Evolutionary conservation across 1,140 invertebrate species (phyloP).

Genomic region (Potamilus streckersoni): DNA sequence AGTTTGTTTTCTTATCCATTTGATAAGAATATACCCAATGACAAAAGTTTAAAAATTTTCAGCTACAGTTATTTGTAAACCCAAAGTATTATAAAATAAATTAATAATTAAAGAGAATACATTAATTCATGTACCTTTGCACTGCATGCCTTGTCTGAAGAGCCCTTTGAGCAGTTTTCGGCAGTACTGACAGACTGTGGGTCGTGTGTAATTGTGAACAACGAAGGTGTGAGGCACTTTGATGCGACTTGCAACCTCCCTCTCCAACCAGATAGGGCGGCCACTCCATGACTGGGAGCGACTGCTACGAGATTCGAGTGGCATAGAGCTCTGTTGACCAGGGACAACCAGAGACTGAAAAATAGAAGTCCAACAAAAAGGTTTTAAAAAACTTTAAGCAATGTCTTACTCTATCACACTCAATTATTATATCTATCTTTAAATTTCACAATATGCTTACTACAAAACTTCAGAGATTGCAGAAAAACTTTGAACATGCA

Average conservation of each 20-base stretch:
- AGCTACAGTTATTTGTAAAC: neutral
- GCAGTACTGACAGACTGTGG: conserved; percentile 95
- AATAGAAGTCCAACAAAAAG: neutral
- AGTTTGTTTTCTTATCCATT: too few relatives aligned
- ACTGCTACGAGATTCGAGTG: conserved; percentile 53
- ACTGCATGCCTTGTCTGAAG: conserved; percentile 97
- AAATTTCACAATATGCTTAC: too few relatives aligned
- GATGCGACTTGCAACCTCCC: conserved; percentile 78
- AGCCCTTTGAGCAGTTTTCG: conserved; percentile 95
- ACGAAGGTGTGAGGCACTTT: conserved; percentile 85
- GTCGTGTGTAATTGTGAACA: conserved; percentile 87
- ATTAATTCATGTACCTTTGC: conserved; percentile 74
- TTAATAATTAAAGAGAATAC: too few relatives aligned
- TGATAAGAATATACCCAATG: too few relatives aligned
- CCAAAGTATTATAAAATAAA: too few relatives aligned
- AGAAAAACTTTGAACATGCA: too few relatives aligned
- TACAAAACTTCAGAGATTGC: too few relatives aligned
- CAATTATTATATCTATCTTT: too few relatives aligned
- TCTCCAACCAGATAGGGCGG: conserved; percentile 80
- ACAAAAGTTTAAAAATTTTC: too few relatives aligned
- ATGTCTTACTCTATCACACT: too few relatives aligned
- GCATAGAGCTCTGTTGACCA: conserved; percentile 30
- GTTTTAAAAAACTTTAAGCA: too few relatives aligned
- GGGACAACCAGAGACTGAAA: conserved; percentile 53
- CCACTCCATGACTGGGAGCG: conserved; percentile 83